phyloP scores from a whole-genome alignment of 2,888 invertebrate genomes.

The Gasteruption jaculator region DNA sequence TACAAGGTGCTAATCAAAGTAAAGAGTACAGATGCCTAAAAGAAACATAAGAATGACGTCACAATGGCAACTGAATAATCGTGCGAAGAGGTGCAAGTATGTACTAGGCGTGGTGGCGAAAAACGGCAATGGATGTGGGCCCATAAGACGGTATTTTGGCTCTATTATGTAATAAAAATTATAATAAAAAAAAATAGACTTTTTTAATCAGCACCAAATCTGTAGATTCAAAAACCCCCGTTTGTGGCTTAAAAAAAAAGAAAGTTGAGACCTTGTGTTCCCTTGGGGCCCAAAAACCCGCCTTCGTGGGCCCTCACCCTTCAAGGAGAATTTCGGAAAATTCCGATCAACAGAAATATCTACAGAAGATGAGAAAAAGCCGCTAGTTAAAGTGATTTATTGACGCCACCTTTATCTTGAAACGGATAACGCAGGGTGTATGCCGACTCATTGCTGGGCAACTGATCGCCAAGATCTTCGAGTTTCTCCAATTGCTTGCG shows the following conservation, averaged over 20 bases:
- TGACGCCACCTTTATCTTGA: constrained; percentile 62
- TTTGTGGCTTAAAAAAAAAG: background rate
- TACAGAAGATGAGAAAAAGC: background rate
- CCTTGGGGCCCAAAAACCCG: no score
- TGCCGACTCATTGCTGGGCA: constrained; percentile 67
- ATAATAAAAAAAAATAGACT: no score
- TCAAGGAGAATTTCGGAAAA: no score
- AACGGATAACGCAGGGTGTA: constrained; percentile 80
- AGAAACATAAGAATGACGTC: constrained; percentile 18
- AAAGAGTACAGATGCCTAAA: constrained; percentile 28
- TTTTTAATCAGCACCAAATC: no score
- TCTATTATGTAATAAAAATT: no score
- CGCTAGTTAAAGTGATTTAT: background rate
- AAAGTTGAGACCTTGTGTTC: background rate
- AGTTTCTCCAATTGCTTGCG: constrained; percentile 74
- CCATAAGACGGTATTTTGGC: no score
- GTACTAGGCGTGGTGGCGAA: no score
- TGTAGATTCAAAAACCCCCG: no score
- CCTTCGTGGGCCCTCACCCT: no score
- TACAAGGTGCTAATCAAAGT: constrained; percentile 29
- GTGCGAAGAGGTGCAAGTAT: no score
- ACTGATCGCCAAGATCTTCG: constrained; percentile 78
- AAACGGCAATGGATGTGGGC: no score
- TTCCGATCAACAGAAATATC: background rate
- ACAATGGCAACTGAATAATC: constrained; percentile 2